phyloP scores from a whole-genome alignment of 2,113 vertebrate species.

The Ailurus styani region DNA sequence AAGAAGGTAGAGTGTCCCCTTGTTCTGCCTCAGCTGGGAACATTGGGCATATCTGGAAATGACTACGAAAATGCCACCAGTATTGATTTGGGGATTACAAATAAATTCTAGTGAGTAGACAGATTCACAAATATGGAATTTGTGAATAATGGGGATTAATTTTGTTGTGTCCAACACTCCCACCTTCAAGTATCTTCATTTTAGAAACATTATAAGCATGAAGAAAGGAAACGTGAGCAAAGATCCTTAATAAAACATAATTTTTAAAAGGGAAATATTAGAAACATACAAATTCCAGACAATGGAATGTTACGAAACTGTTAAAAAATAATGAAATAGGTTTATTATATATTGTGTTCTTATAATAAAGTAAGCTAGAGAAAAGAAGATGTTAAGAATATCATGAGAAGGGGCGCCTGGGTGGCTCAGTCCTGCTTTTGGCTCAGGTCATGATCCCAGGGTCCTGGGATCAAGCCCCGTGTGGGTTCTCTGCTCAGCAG shows the following conservation, averaged over 20 bases:
- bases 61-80: not conserved
- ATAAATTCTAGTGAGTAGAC: not conserved
- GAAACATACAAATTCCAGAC: not conserved
- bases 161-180: not conserved
- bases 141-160: not conserved
- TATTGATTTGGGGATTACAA: not conserved
- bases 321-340: slow-evolving; percentile 34
- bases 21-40: not conserved
- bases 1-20: not conserved
- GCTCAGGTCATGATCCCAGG: too few species aligned
- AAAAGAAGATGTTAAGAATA: not conserved
- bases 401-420: too few species aligned
- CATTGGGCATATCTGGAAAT: not conserved
- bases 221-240: not conserved
- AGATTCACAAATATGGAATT: not conserved
- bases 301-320: not conserved
- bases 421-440: too few species aligned
- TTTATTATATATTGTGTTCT: not conserved
- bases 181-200: not conserved
- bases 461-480: too few species aligned
- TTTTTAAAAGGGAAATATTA: not conserved
- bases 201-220: not conserved
- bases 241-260: not conserved
- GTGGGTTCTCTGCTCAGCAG: too few species aligned
- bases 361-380: not conserved